These are phyloP conservation scores for Mola mola DNA, from an alignment of 2,113 vertebrate species.

Conservation along the genomic window DNA sequence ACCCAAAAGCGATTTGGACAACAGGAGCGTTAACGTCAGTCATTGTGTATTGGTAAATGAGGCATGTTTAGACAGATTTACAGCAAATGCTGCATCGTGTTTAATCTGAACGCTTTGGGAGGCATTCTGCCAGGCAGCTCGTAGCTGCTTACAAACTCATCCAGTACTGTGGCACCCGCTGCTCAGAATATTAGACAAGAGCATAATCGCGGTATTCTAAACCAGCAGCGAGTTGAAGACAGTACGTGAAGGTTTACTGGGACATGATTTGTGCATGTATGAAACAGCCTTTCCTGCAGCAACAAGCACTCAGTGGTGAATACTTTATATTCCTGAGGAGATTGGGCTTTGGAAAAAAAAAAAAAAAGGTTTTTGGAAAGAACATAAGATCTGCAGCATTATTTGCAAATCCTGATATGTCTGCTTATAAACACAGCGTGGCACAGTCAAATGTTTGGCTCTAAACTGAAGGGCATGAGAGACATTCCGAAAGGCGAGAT, in stretches of 20 bases:
- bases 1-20: slow-evolving; percentile 7
- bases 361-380: background rate
- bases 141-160: slow-evolving; percentile 45
- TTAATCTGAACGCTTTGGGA: slow-evolving; percentile 45
- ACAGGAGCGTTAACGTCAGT: slow-evolving; percentile 16
- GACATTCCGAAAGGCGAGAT: slow-evolving; percentile 46
- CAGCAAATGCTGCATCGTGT: slow-evolving; percentile 38
- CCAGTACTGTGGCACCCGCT: background rate
- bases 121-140: slow-evolving; percentile 43
- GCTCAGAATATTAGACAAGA: slow-evolving; percentile 40
- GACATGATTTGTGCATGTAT: slow-evolving; percentile 12
- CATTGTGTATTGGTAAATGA: slow-evolving; percentile 26
- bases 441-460: slow-evolving; percentile 34
- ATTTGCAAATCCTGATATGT: slow-evolving; percentile 19
- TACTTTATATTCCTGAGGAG: no score
- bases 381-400: slow-evolving; percentile 1
- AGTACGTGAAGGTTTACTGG: slow-evolving; percentile 7
- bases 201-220: slow-evolving; percentile 27
- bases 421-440: slow-evolving; percentile 17
- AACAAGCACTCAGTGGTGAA: no score
- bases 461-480: slow-evolving; percentile 51
- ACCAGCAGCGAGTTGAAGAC: no score
- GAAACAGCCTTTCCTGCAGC: background rate
- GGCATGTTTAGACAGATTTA: slow-evolving; percentile 26
- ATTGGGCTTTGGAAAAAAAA: no score